Percentiles rank a stretch among this genome's conserved stretches.
Conservation (phyloP, 2,113 vertebrate genomes). For the Corythornis madagascariensis region DNA sequence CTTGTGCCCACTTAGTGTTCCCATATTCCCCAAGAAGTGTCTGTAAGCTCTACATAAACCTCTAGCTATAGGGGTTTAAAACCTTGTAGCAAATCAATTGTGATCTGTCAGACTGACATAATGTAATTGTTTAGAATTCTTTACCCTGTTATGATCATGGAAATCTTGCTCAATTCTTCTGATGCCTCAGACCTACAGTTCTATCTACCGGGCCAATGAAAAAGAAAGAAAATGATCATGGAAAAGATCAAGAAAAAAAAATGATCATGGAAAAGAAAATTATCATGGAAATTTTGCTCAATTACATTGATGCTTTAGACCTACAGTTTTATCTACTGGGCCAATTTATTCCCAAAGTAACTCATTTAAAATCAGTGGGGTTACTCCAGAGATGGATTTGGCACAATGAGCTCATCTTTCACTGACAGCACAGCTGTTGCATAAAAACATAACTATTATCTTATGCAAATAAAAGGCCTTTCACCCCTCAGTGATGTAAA, state of each 20-base stretch:
- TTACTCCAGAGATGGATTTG: constrained; percentile 44
- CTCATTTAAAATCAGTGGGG: constrained; percentile 43
- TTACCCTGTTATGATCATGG: neutral
- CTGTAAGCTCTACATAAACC: neutral
- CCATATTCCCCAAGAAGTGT: neutral
- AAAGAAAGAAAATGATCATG: too few relatives aligned
- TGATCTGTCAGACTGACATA: neutral
- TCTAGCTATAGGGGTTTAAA: constrained; percentile 10
- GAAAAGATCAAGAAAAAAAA: too few relatives aligned
- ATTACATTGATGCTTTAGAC: constrained; percentile 49
- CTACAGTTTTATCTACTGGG: constrained; percentile 23
- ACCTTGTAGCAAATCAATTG: neutral
- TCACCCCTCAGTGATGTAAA: constrained; percentile 37
- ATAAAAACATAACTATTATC: constrained; percentile 42
- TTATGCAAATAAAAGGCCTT: constrained; percentile 62
- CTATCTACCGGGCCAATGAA: neutral
- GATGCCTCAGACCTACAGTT: constrained; percentile 44
- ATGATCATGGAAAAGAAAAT: neutral
- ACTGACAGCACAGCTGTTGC: constrained; percentile 59
- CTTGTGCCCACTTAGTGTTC: neutral
- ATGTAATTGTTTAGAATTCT: neutral
- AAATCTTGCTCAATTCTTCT: constrained; percentile 52
- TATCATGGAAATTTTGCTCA: constrained; percentile 20
- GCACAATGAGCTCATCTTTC: constrained; percentile 32
- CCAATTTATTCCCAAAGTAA: constrained; percentile 46